Conservation (phyloP, 2,888 invertebrate species). For the Drosophila multiciliata region DNA sequence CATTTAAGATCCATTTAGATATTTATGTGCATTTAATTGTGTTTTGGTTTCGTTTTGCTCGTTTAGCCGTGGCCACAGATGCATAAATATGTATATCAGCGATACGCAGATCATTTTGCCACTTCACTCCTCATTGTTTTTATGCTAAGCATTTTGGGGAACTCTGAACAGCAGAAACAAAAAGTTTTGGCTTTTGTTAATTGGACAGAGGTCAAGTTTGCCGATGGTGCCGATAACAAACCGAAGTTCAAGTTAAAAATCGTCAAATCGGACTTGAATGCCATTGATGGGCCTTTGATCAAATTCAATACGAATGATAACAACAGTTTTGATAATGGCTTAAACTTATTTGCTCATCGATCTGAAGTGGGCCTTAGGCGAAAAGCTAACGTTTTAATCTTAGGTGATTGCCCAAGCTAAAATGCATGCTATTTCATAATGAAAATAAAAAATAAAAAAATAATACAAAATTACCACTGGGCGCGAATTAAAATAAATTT, state of each 20-base stretch:
- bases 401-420: constrained; percentile 52
- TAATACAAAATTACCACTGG: constrained; percentile 76
- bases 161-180: constrained; percentile 26
- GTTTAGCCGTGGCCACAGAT: constrained; percentile 32
- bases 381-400: constrained; percentile 46
- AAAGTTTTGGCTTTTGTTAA: constrained; percentile 42
- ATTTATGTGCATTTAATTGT: constrained; percentile 79
- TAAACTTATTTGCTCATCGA: constrained; percentile 36
- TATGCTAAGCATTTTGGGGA: constrained; percentile 37
- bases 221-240: constrained; percentile 50
- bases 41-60: constrained; percentile 59
- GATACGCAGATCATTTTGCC: constrained; percentile 44
- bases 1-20: constrained; percentile 75
- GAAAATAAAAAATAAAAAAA: constrained; percentile 48
- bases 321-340: constrained; percentile 37
- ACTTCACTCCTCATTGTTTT: constrained; percentile 41
- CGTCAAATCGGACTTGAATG: constrained; percentile 46
- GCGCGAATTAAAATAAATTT: constrained; percentile 74
- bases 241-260: constrained; percentile 60
- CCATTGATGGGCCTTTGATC: constrained; percentile 12
- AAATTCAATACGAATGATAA: constrained; percentile 32
- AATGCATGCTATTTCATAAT: constrained; percentile 67
- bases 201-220: constrained; percentile 67
- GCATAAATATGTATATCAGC: constrained; percentile 2
- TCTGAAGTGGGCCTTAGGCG: constrained; percentile 38